Percentiles rank a stretch among this genome's conserved stretches.
phyloP scores from a whole-genome alignment of 2,113 vertebrate species.

The Epinephelus lanceolatus region DNA sequence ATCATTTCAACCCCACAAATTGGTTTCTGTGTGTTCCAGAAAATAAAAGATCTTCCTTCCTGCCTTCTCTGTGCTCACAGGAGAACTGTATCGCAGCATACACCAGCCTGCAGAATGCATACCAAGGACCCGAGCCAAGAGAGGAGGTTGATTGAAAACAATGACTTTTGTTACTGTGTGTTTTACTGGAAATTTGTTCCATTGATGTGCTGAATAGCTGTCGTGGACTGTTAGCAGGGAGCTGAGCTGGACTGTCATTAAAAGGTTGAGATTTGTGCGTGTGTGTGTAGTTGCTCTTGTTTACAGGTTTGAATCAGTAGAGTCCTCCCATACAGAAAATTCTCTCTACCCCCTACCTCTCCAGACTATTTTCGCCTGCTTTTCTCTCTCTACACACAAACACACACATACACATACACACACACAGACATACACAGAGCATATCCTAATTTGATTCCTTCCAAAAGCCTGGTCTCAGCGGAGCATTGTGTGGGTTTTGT shows the following conservation, averaged over 20 bases:
- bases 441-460: constrained; percentile 69
- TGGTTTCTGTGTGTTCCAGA: constrained; percentile 64
- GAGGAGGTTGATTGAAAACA: constrained; percentile 47
- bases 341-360: constrained; percentile 8
- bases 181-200: constrained; percentile 67
- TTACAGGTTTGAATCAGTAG: constrained; percentile 49
- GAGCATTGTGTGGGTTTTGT: constrained; percentile 74
- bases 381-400: constrained; percentile 1
- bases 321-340: constrained; percentile 33
- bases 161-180: constrained; percentile 50
- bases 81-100: constrained; percentile 44
- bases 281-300: constrained; percentile 29
- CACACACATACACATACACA: constrained; percentile 15
- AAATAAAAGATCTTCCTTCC: constrained; percentile 50
- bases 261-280: constrained; percentile 35
- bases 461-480: constrained; percentile 67
- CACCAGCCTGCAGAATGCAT: constrained; percentile 5
- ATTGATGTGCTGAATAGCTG: constrained; percentile 65
- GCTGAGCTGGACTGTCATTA: constrained; percentile 46
- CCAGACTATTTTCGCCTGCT: constrained; percentile 43
- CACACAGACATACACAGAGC: constrained; percentile 20
- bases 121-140: constrained; percentile 16
- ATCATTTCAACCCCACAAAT: constrained; percentile 73
- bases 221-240: constrained; percentile 57
- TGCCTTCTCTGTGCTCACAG: constrained; percentile 4